Evolutionary conservation across 2,888 invertebrate genomes (phyloP).

Genomic region (Seladonia tumulorum): DNA sequence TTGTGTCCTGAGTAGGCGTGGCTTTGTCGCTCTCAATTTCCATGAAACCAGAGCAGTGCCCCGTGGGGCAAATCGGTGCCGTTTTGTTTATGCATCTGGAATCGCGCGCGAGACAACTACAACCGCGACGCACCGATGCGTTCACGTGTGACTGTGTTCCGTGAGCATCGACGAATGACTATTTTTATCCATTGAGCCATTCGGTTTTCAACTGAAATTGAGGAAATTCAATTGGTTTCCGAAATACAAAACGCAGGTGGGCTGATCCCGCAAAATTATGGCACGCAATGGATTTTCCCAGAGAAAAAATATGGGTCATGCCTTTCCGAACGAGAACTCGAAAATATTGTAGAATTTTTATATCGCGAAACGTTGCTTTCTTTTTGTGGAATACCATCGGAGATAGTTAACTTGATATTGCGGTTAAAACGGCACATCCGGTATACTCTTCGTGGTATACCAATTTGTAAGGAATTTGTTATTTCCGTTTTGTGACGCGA

Average conservation of each 20-base stretch:
- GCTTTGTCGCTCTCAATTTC: neutral
- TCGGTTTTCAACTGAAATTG: neutral
- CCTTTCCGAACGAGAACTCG: neutral
- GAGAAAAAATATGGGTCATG: neutral
- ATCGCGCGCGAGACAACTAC: neutral
- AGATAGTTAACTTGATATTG: neutral
- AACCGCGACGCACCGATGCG: neutral
- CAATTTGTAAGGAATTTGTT: too few relatives aligned
- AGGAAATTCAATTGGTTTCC: neutral
- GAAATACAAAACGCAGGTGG: neutral
- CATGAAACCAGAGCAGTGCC: neutral
- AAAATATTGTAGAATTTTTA: neutral
- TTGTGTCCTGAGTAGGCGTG: neutral
- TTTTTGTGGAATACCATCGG: neutral
- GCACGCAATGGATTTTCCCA: neutral
- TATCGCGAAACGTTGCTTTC: too few relatives aligned
- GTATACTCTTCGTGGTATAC: too few relatives aligned
- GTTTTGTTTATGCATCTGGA: neutral
- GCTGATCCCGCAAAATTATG: neutral
- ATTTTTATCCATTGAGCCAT: neutral
- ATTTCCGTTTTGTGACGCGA: conserved; percentile 10
- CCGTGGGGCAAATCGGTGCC: neutral
- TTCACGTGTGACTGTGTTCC: neutral
- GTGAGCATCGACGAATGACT: neutral
- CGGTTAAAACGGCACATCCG: neutral